Percentiles rank a stretch among this genome's conserved stretches.
Evolutionary conservation across 2,888 invertebrate species (phyloP).

Genomic region (Cistogaster globosa): DNA sequence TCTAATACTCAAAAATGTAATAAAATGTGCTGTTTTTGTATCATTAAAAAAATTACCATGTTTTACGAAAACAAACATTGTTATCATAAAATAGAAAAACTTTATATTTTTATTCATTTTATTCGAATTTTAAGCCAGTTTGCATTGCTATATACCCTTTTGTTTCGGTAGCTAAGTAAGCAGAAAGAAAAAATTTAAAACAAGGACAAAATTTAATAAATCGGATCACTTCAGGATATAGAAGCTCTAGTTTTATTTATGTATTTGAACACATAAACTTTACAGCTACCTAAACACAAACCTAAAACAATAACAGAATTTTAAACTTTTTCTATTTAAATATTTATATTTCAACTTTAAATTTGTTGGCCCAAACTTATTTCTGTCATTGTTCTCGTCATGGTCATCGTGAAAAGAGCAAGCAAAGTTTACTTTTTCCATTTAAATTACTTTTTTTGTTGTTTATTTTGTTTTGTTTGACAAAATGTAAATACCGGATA

Average conservation of each 20-base stretch:
- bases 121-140: background rate
- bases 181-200: background rate
- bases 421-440: constrained; percentile 29
- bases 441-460: background rate
- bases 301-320: constrained; percentile 2
- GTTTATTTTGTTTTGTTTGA: background rate
- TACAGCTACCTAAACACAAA: constrained; percentile 18
- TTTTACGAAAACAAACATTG: background rate
- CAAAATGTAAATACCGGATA: background rate
- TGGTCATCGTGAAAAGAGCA: constrained; percentile 1
- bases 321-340: constrained; percentile 47
- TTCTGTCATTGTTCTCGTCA: constrained; percentile 19
- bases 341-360: constrained; percentile 52
- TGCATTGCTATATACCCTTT: background rate
- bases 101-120: background rate
- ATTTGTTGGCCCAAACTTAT: constrained; percentile 50
- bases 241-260: background rate
- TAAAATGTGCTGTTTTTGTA: background rate
- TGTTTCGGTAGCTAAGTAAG: background rate
- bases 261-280: constrained; percentile 5
- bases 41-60: background rate
- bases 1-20: background rate
- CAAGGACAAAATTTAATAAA: background rate
- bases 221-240: background rate
- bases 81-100: constrained; percentile 21